Base-by-base conservation (phyloP, 2,113 vertebrate species). In the Paramisgurnus dabryanus region DNA sequence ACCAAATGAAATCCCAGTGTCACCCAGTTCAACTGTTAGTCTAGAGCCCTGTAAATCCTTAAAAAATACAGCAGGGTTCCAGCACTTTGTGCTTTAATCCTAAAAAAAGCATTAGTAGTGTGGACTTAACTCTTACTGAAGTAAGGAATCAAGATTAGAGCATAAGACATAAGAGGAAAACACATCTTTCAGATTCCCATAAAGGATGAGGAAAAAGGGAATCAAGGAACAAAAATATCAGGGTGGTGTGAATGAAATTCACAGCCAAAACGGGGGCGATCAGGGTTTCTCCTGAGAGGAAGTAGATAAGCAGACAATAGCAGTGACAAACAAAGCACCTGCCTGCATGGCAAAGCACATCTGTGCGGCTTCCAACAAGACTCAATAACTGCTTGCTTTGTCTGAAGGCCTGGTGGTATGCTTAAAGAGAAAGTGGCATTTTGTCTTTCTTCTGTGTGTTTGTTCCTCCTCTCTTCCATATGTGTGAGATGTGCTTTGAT, bases 371-470 rank as follows among this genome's bases (percentile, higher is more conserved):
- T 60, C 55, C 39, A 61, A n/a, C 55, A 8, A n/a, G n/a, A 60
- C 11, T 66, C 49, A 22, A 22, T 1, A 8, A n/a, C 10, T 39
- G 6, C 77, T 63, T 75, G 45, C 57, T 69, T 69, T 79, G 76
- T 82, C 58, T 61, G 5, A 66, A 66, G 73, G 70, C 74, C 85
- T 80, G 76, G 82, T 79, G 76, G 84, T 84, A 80, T 86, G 88
- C 90, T 92, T 88, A 91, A 93, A 90, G 93, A 89, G 91, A 94
- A 93, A 93, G 91, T 93, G 87, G 47, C 76, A 64, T 85, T 86
- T 91, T 91, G 90, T 91, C 89, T 75, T 64, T 11, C 17, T n/a
- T 63, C 39, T 70, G 79, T 88, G 87, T 91, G 90, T 91, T 92
- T 67, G 89, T 81, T 83, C 87, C 87, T 83, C 81, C 70, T 82